These are phyloP conservation scores for Carollia perspicillata DNA, from an alignment of 2,113 vertebrate species.

Conservation along the genomic window DNA sequence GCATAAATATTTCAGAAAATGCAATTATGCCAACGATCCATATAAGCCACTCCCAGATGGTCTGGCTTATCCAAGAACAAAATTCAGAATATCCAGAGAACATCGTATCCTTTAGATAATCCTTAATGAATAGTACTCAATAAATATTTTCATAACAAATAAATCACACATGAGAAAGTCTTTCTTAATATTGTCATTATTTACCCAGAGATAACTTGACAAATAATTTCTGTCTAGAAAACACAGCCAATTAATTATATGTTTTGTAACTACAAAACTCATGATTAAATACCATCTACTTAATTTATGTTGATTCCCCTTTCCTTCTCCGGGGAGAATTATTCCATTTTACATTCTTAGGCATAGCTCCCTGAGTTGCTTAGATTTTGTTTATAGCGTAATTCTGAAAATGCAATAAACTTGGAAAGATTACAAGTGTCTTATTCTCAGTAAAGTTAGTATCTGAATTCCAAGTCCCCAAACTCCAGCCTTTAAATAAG, in stretches of 20 bases:
- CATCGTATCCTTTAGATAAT: conserved; percentile 33
- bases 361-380: conserved; percentile 34
- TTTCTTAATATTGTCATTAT: conserved; percentile 19
- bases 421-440: not conserved
- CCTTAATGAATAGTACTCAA: conserved; percentile 9
- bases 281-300: conserved; percentile 4
- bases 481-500: not conserved
- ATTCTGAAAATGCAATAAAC: conserved; percentile 53
- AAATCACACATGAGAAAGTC: conserved; percentile 18
- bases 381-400: conserved; percentile 60
- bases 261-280: not conserved
- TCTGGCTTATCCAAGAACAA: conserved; percentile 53
- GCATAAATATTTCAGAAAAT: conserved; percentile 58
- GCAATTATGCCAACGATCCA: conserved; percentile 60
- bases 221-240: conserved; percentile 55
- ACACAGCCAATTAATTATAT: conserved; percentile 37
- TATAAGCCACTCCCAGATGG: conserved; percentile 61
- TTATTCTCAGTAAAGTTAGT: conserved; percentile 30
- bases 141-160: conserved; percentile 41
- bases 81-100: conserved; percentile 45
- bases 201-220: conserved; percentile 3
- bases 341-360: conserved; percentile 53
- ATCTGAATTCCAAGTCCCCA: not conserved
- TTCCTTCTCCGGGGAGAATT: conserved; percentile 31
- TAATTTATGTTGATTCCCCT: not conserved